Conservation (phyloP, 2,113 vertebrate species). For the Anguilla rostrata region DNA sequence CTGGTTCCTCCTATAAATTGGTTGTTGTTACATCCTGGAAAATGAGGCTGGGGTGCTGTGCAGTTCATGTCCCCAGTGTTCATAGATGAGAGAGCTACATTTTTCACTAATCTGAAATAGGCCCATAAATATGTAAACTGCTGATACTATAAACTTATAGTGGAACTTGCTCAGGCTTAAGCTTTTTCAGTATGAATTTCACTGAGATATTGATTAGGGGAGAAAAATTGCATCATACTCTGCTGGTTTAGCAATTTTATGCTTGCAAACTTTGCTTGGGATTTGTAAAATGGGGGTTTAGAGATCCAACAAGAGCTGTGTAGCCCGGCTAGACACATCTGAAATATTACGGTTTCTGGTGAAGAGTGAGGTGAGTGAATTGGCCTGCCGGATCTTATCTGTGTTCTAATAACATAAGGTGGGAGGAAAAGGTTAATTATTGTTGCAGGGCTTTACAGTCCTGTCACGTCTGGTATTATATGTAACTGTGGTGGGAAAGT, state of each 20-base stretch:
- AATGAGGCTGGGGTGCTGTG: neutral
- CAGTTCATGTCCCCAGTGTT: neutral
- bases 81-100: too few species aligned
- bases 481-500: neutral
- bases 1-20: neutral
- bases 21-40: neutral
- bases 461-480: neutral
- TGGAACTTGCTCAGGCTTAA: neutral
- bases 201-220: neutral
- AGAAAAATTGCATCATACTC: neutral
- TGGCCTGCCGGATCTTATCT: slow-evolving; percentile 22
- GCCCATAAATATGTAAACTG: too few species aligned
- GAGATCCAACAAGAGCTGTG: neutral
- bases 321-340: neutral
- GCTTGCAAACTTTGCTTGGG: neutral
- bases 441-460: slow-evolving; percentile 8
- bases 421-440: slow-evolving; percentile 24
- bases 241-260: neutral
- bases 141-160: too few species aligned
- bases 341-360: neutral
- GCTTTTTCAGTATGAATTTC: too few species aligned
- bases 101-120: neutral
- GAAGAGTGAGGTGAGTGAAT: slow-evolving; percentile 14
- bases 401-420: slow-evolving; percentile 12
- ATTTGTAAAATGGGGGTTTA: neutral